phyloP scores from a whole-genome alignment of 2,113 vertebrate genomes.

The Notothenia coriiceps region DNA sequence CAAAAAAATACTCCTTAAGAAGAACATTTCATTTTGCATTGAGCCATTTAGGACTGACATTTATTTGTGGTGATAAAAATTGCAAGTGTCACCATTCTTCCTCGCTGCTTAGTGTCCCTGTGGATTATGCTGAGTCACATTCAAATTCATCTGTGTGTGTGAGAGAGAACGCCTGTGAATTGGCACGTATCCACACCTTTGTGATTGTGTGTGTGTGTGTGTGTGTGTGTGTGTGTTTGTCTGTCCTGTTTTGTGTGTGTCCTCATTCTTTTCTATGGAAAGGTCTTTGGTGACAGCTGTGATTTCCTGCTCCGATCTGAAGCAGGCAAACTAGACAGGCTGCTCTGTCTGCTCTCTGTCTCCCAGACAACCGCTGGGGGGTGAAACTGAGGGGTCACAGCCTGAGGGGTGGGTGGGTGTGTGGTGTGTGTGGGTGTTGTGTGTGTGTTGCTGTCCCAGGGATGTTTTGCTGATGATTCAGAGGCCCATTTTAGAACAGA shows the following conservation, averaged over 20 bases:
- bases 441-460: constrained; percentile 40
- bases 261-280: constrained; percentile 34
- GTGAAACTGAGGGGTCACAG: not conserved
- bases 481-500: constrained; percentile 54
- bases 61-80: constrained; percentile 24
- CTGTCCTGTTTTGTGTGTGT: not conserved
- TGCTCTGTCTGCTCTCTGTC: constrained; percentile 56
- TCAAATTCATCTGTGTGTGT: constrained; percentile 41
- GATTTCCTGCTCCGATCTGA: constrained; percentile 44
- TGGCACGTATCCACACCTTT: constrained; percentile 21
- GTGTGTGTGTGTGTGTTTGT: constrained; percentile 11
- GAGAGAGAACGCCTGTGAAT: constrained; percentile 12
- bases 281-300: constrained; percentile 56
- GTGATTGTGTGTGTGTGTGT: not conserved
- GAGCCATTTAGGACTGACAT: not conserved
- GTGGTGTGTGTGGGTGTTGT: constrained; percentile 52
- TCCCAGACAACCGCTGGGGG: constrained; percentile 60
- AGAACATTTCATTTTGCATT: not conserved
- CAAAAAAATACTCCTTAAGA: not conserved
- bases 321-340: constrained; percentile 46
- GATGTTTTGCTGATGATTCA: constrained; percentile 68
- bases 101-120: constrained; percentile 12
- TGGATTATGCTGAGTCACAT: constrained; percentile 70
- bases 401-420: constrained; percentile 13
- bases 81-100: constrained; percentile 52